A percentile compares a stretch with the other conserved stretches of the same genome.
phyloP scores from a whole-genome alignment of 2,797 vertebrate species.

The Acridotheres tristis region DNA sequence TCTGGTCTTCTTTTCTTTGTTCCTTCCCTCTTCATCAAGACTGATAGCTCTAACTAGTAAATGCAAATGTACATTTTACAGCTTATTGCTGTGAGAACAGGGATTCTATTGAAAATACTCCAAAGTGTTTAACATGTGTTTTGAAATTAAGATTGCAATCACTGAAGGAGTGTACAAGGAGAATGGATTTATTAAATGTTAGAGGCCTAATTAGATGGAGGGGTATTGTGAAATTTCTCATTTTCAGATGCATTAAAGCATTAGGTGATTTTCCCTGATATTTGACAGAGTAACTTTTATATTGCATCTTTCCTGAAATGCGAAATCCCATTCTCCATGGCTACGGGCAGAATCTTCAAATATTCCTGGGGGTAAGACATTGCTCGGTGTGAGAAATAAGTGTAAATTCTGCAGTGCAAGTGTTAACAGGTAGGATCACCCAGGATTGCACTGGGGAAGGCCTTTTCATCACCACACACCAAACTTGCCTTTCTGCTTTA shows the following conservation, averaged over 20 bases:
- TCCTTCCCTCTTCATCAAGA: neutral
- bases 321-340: neutral
- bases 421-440: neutral
- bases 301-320: neutral
- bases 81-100: slow-evolving; percentile 1
- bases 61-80: neutral
- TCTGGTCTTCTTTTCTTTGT: neutral
- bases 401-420: neutral
- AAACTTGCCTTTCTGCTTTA: neutral
- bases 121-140: neutral
- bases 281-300: neutral
- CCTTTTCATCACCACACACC: neutral
- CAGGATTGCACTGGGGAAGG: neutral
- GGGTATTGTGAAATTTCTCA: neutral
- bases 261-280: neutral
- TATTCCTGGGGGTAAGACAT: neutral
- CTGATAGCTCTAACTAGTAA: neutral
- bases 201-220: neutral
- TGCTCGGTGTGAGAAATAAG: neutral
- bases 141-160: neutral
- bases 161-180: neutral
- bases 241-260: neutral
- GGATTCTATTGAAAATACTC: neutral
- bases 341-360: neutral
- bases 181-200: neutral